Evolutionary conservation across 2,888 invertebrate genomes (phyloP).

Genomic region (Standfussiana lucernea): DNA sequence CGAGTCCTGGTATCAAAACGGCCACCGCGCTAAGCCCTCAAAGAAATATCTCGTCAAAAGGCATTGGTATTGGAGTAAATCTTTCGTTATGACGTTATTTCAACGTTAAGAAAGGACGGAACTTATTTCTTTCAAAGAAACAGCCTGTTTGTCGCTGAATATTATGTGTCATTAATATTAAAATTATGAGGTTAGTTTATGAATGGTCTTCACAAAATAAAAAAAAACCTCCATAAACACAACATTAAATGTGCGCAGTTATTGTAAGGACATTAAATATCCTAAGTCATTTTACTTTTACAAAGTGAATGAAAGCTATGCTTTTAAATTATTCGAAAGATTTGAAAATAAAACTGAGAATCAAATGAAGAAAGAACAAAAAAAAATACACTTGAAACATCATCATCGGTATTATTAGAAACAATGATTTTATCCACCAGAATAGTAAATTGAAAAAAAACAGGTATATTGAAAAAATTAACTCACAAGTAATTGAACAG

Average conservation of each 20-base stretch:
- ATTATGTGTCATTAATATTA: not conserved
- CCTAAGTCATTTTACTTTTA: conserved; percentile 12
- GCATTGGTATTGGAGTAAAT: conserved; percentile 53
- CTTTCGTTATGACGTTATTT: conserved; percentile 27
- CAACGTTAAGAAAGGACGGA: not conserved
- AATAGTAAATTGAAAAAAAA: not conserved
- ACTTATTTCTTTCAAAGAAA: conserved; percentile 5
- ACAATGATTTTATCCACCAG: not conserved
- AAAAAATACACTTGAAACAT: not conserved
- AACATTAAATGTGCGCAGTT: not conserved
- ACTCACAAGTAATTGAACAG: not conserved
- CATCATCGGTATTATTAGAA: conserved; percentile 6
- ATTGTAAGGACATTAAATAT: not conserved
- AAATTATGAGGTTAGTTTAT: not conserved
- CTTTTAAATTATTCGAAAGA: conserved; percentile 5
- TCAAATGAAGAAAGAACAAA: not conserved
- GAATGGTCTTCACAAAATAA: not conserved
- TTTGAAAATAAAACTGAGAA: conserved; percentile 5
- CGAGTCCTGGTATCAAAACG: conserved; percentile 50
- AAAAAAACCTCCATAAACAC: conserved; percentile 3
- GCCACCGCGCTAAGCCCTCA: conserved; percentile 52
- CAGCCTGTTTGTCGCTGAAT: not conserved
- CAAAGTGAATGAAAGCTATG: conserved; percentile 10
- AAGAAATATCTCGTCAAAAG: conserved; percentile 57
- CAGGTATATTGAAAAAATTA: not conserved